phyloP scores from a whole-genome alignment of 2,113 vertebrate genomes.

The Varanus salvator region DNA sequence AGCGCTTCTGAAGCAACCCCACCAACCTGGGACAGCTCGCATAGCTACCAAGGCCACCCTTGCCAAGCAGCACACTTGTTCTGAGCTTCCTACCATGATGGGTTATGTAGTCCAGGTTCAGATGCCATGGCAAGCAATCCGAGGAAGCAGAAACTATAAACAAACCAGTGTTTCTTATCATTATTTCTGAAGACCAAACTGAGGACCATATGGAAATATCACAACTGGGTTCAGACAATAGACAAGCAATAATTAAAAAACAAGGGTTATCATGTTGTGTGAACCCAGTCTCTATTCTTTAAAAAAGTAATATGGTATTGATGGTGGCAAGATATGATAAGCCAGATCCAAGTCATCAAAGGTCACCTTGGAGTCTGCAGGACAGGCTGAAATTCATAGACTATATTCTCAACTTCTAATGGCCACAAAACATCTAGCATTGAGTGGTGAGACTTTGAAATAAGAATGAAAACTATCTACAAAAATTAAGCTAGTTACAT shows the following conservation, averaged over 20 bases:
- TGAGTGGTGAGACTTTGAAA: not conserved
- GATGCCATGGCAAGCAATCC: too few relatives aligned
- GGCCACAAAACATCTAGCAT: not conserved
- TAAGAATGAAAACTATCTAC: not conserved
- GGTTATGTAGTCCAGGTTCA: too few relatives aligned
- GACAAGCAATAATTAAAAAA: too few relatives aligned
- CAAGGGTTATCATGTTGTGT: too few relatives aligned
- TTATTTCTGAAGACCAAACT: too few relatives aligned
- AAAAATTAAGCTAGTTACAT: conserved; percentile 15
- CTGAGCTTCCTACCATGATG: too few relatives aligned
- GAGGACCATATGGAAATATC: too few relatives aligned
- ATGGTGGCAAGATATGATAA: not conserved
- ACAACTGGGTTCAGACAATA: too few relatives aligned
- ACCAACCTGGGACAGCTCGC: too few relatives aligned
- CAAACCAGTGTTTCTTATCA: too few relatives aligned
- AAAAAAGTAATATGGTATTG: not conserved
- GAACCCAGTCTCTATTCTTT: not conserved
- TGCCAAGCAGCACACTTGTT: not conserved
- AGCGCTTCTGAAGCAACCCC: not conserved
- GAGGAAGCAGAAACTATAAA: too few relatives aligned
- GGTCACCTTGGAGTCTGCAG: not conserved
- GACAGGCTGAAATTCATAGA: not conserved
- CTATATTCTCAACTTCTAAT: not conserved
- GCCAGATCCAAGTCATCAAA: not conserved
- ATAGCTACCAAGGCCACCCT: too few relatives aligned